Evolutionary conservation across 2,113 vertebrate species (phyloP).

Genomic region (Phylloscopus trochilus): DNA sequence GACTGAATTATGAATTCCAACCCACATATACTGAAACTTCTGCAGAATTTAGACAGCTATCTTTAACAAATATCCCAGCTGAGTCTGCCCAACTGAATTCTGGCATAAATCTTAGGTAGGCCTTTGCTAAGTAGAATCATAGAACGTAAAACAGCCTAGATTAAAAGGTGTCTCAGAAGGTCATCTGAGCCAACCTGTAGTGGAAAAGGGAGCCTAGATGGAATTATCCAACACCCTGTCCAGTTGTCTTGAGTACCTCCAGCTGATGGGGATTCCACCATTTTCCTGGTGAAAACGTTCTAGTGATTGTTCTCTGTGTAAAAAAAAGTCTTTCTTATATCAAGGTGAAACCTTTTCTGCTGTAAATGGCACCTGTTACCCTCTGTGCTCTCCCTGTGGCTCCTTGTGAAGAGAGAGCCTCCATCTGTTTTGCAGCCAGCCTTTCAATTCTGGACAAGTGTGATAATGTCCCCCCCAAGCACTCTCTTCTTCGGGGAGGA

Average conservation of each 20-base stretch:
- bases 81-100: background rate
- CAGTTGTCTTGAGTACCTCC: background rate
- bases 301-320: background rate
- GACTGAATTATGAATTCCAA: background rate
- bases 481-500: background rate
- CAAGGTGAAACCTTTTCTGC: background rate
- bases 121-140: background rate
- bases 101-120: background rate
- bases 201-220: background rate
- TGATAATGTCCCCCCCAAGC: fast-evolving
- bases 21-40: background rate
- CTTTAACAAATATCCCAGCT: background rate
- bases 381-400: background rate
- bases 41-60: background rate
- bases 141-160: background rate
- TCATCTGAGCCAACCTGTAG: background rate
- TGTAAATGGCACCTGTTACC: background rate
- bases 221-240: background rate
- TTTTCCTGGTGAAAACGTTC: fast-evolving
- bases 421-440: background rate
- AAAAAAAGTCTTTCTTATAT: background rate
- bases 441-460: background rate
- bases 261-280: background rate
- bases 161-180: background rate
- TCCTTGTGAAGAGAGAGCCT: background rate